Evolutionary conservation across 2,888 invertebrate genomes (phyloP).

Genomic region (Agrotis ipsilon): DNA sequence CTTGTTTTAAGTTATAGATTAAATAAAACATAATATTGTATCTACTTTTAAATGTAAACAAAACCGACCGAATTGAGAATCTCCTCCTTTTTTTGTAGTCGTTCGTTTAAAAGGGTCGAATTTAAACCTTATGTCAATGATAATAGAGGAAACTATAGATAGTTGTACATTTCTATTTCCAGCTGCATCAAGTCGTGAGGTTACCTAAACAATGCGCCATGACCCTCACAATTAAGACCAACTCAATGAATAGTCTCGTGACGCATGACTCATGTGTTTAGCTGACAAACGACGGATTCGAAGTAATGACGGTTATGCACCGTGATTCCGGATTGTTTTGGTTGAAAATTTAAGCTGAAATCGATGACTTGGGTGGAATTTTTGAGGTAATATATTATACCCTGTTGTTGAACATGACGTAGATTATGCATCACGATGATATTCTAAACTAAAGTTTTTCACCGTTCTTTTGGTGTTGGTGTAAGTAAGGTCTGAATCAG

Average conservation of each 20-base stretch:
- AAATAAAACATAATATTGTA: too few relatives aligned
- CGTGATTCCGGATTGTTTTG: constrained; percentile 54
- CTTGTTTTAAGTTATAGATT: too few relatives aligned
- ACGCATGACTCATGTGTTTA: constrained; percentile 50
- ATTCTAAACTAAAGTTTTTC: too few relatives aligned
- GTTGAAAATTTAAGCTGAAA: constrained; percentile 12
- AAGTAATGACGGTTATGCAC: constrained; percentile 37
- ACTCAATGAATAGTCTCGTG: constrained; percentile 50
- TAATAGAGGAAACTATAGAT: too few relatives aligned
- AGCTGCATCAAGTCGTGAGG: constrained; percentile 49
- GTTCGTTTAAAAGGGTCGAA: too few relatives aligned
- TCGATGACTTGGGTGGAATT: constrained; percentile 10
- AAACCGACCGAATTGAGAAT: too few relatives aligned
- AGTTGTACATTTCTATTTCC: constrained; percentile 1
- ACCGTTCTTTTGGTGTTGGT: too few relatives aligned
- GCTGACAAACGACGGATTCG: constrained; percentile 43
- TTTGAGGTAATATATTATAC: background rate
- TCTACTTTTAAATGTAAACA: too few relatives aligned
- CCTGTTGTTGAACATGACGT: background rate
- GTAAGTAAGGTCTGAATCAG: too few relatives aligned
- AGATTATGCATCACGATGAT: background rate
- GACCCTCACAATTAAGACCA: constrained; percentile 70
- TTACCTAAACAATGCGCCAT: constrained; percentile 63
- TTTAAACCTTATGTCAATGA: too few relatives aligned
- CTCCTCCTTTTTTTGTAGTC: too few relatives aligned